phyloP scores from a whole-genome alignment of 2,797 vertebrate species.

The Mormyrops boulengeri region DNA sequence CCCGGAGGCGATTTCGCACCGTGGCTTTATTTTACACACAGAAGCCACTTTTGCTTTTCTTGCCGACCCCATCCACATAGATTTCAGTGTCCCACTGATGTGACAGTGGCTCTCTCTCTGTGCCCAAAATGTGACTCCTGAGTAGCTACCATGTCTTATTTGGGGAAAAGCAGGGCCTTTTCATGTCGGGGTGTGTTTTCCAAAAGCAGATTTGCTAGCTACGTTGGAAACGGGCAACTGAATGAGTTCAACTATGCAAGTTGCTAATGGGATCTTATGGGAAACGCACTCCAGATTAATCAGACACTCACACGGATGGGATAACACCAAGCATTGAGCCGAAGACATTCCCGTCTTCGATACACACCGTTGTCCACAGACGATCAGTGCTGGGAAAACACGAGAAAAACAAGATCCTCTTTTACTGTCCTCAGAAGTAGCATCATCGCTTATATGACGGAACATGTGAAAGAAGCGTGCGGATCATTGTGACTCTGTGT shows the following conservation, averaged over 20 bases:
- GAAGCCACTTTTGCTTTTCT: not conserved
- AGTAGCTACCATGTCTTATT: not conserved
- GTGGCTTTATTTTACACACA: not conserved
- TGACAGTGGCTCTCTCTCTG: not conserved
- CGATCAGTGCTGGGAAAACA: not conserved
- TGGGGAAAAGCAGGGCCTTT: not conserved
- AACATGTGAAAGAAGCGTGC: not conserved
- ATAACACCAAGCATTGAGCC: not conserved
- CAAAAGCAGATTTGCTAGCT: not conserved
- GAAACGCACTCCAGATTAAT: not conserved
- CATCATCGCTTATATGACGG: not conserved
- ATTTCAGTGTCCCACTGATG: not conserved
- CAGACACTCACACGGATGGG: not conserved
- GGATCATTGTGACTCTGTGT: slow-evolving; percentile 30
- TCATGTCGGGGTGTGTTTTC: not conserved
- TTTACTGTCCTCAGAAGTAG: not conserved
- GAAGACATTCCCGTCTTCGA: not conserved
- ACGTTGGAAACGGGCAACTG: not conserved
- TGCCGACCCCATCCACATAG: not conserved
- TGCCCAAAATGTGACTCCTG: too few species aligned
- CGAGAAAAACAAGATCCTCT: not conserved
- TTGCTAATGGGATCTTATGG: not conserved
- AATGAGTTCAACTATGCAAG: not conserved
- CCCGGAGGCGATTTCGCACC: not conserved
- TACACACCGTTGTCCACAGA: not conserved